Conservation (phyloP, 2,797 vertebrate genomes). For the Smutsia gigantea region DNA sequence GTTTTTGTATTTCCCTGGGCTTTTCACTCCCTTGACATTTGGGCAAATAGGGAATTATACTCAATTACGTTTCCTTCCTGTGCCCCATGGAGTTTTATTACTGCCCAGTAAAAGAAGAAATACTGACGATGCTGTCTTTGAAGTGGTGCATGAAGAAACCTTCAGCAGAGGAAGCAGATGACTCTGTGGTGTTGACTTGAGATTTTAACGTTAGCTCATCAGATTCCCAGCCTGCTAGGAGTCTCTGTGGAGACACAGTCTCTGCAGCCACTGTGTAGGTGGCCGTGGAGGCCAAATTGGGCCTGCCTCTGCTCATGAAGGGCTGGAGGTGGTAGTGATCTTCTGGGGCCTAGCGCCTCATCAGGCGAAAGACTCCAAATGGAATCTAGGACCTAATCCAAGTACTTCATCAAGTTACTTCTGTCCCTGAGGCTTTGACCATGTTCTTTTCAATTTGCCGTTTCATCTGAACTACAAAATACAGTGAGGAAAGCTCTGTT, state of each 20-base stretch:
- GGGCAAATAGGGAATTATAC: neutral
- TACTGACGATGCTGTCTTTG: neutral
- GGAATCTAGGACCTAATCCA: slow-evolving; percentile 67
- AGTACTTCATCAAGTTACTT: slow-evolving; percentile 56
- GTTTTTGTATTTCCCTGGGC: neutral
- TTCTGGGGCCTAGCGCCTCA: slow-evolving; percentile 52
- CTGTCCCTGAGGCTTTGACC: slow-evolving; percentile 30
- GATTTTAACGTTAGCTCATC: neutral
- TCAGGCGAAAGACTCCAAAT: slow-evolving; percentile 23
- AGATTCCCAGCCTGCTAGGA: neutral
- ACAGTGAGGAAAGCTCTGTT: slow-evolving; percentile 39
- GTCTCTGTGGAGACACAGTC: neutral
- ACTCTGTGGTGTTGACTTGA: neutral
- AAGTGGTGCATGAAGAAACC: neutral
- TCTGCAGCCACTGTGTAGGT: neutral
- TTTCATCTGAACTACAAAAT: slow-evolving; percentile 50
- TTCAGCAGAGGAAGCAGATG: neutral
- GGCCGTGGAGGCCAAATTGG: neutral
- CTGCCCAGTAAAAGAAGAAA: neutral
- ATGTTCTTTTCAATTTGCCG: slow-evolving; percentile 11
- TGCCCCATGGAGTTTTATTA: neutral
- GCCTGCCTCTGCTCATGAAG: slow-evolving; percentile 39
- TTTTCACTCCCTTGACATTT: neutral
- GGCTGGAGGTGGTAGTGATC: slow-evolving; percentile 27
- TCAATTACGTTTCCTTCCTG: slow-evolving; percentile 7